Evolutionary conservation across 2,113 vertebrate genomes (phyloP), one percentile per base, ranked within the genome.

Genomic region (Riparia riparia): DNA sequence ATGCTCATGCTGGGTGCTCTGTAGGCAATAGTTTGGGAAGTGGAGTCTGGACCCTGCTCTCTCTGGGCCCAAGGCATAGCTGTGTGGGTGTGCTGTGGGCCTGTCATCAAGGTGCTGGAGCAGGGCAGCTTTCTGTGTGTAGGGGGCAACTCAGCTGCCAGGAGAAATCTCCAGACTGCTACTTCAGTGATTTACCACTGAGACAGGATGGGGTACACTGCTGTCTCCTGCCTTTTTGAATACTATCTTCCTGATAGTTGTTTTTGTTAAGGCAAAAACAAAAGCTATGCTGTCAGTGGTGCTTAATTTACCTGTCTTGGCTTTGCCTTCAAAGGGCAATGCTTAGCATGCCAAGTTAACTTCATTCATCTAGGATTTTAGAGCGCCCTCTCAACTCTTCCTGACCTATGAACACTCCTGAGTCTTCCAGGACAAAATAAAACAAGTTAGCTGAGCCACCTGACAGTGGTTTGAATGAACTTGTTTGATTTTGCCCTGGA

Each of bases 401-500:
- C 83, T 92, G 93, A 95, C 95, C 95, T 86, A 83, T 68, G 51
- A 89, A 41, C 34, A 58, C 68, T 92, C 41, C 49, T 37, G n/a
- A 84, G 39, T 73, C 76, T 96, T 97, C 72, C 83, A 92, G 91
- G 89, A 93, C 93, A 95, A 91, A 96, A 91, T 86, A 92, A 93
- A 95, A 95, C 96, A 96, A 63, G 93, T 95, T 95, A 73, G 93
- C 89, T 89, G 86, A 95, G 89, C 89, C 89, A 89, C 61, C 82
- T 97, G 86, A 63, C 91, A 95, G 94, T 56, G 82, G 18, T 95
- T 95, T 95, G 95, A 95, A 84, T 34, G 2, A 19, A 95, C 96
- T 97, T 96, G 96, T 97, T 97, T 93, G 80, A 65, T 88, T 96
- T 95, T 96, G 96, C 91, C 96, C 89, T 92, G 56, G 71, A 95